Evolutionary conservation across 2,797 vertebrate genomes (phyloP).

Genomic region (Remorina albescens): DNA sequence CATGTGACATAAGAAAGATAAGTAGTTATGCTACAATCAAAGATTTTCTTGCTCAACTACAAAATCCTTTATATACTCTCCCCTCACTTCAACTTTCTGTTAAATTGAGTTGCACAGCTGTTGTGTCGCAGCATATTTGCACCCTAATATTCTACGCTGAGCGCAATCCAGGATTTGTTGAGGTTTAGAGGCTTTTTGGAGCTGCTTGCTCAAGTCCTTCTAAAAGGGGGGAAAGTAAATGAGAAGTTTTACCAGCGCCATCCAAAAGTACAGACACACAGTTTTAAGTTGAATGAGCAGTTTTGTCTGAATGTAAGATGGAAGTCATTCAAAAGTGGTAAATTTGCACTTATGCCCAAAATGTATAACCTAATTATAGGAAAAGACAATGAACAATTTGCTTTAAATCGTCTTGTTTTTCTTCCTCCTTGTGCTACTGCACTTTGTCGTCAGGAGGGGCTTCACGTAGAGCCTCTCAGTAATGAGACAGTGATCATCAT

Average conservation of each 20-base stretch:
- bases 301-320: not conserved
- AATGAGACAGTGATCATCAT: not conserved
- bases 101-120: not conserved
- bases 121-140: not conserved
- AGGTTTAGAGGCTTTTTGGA: conserved; percentile 1
- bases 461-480: not conserved
- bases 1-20: not conserved
- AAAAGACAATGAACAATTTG: not conserved
- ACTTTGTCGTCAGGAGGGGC: not conserved
- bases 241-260: not conserved
- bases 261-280: not conserved
- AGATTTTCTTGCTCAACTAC: not conserved
- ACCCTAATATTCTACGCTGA: not conserved
- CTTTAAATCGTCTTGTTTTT: too few relatives aligned
- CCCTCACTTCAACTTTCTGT: not conserved
- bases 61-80: not conserved
- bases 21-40: not conserved
- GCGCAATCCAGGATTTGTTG: not conserved
- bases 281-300: too few relatives aligned
- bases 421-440: not conserved
- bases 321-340: not conserved
- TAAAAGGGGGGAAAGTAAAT: not conserved
- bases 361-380: not conserved
- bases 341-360: not conserved
- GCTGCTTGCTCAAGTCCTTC: not conserved